Base-by-base conservation (phyloP, 53 echinoderm and acorn worm species). In the Arbacia lixula region DNA sequence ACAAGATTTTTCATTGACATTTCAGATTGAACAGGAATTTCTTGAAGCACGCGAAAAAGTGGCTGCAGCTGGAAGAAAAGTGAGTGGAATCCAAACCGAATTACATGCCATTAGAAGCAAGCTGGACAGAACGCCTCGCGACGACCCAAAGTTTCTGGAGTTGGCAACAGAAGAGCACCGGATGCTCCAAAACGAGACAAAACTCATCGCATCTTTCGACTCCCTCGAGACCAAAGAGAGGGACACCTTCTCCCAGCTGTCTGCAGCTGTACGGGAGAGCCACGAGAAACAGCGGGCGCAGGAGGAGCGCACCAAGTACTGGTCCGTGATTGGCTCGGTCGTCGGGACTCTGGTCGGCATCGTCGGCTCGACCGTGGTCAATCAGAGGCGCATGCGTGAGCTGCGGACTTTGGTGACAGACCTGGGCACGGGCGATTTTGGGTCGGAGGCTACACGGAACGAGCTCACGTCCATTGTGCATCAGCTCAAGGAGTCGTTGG, bases 141-240 rank as follows among this genome's bases (percentile, higher is more conserved):
- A 99, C 64, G 94, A 99, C 56, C 88, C 90, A 2, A 90, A 92
- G 72, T 99, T 94, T 71, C 85, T 99, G 43, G 94, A 99, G 38
- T 72, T 92, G 58, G 99, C 99, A 3, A 99, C 99, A 0, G 99
- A 99, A 54, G 99, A 99, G 55, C 99, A 99, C 63, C 78, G 84
- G 8, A 63, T 90, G 51, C 85, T 99, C 12, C 94, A 99, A 65
- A 54, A 24, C 64, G 99, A 99, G 77, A 89, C 74, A 32, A 76
- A 83, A 12, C 65, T 95, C n/a, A 90, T 90, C 41, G 92, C 90
- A 21, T 55, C 20, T 16, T 85, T 90, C 22, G 52, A 76, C 17
- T 53, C 38, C 22, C 40, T 87, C 2, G 84, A 90, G 38, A 84
- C 84, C 6, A 64, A 69, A 2, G 99, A 99, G 76, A 88, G 99